Evolutionary conservation across 2,113 vertebrate genomes (phyloP).

Genomic region (Limanda limanda): DNA sequence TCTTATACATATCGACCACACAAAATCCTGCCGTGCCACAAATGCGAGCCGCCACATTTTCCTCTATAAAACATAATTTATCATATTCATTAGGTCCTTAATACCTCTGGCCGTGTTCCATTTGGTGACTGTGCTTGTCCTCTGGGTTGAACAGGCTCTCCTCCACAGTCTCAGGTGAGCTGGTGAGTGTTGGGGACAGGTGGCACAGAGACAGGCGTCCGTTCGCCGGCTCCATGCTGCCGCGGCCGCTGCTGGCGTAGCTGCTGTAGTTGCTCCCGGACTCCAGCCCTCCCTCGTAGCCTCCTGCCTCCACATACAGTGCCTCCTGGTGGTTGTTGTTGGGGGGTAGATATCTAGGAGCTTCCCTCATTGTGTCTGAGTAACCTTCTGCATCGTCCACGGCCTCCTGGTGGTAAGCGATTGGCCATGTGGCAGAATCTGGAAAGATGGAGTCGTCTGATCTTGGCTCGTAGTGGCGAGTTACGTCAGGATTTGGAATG

Average conservation of each 20-base stretch:
- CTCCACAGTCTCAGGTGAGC: conserved; percentile 72
- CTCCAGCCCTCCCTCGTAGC: conserved; percentile 56
- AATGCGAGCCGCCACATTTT: background rate
- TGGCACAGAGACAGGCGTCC: conserved; percentile 70
- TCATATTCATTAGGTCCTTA: conserved; percentile 2
- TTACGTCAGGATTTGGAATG: conserved; percentile 8
- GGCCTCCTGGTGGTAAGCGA: conserved; percentile 41
- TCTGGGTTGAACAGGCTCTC: conserved; percentile 49
- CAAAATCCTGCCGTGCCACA: background rate
- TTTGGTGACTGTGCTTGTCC: conserved; percentile 38
- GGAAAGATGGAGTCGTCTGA: conserved; percentile 20
- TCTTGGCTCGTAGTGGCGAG: conserved; percentile 27
- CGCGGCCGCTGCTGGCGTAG: conserved; percentile 84
- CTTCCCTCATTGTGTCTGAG: conserved; percentile 19
- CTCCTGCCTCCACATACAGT: conserved; percentile 52
- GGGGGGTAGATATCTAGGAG: background rate
- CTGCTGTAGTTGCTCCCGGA: conserved; percentile 79
- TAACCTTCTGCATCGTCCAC: conserved; percentile 16
- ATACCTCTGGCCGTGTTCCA: conserved; percentile 69
- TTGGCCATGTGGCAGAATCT: conserved; percentile 38
- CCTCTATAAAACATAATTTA: conserved; percentile 13
- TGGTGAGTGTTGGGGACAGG: conserved; percentile 68
- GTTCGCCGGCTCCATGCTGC: conserved; percentile 80
- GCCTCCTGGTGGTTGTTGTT: background rate
- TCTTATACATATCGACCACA: background rate